These are phyloP conservation scores for Anser brachyrhynchus DNA, from an alignment of 2,113 vertebrate species.

Conservation along the genomic window DNA sequence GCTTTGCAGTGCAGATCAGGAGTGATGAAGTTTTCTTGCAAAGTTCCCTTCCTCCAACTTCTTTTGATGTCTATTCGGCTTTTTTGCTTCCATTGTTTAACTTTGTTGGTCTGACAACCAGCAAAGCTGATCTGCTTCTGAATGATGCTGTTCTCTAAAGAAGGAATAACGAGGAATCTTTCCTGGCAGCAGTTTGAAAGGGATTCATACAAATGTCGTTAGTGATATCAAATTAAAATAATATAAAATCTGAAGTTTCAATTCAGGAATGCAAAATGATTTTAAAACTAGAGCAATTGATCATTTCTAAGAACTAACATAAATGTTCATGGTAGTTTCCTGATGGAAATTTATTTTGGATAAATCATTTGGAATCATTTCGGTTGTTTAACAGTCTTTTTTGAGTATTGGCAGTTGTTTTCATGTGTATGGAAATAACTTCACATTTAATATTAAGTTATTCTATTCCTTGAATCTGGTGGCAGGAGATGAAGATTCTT, in stretches of 20 bases:
- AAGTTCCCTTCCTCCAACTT: neutral
- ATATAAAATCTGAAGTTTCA: neutral
- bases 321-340: neutral
- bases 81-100: neutral
- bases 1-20: neutral
- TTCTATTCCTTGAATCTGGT: neutral
- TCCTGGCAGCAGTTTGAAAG: too few relatives aligned
- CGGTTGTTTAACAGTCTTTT: neutral
- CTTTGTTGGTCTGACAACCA: neutral
- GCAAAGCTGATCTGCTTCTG: neutral
- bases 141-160: neutral
- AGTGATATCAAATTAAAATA: neutral
- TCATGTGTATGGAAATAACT: neutral
- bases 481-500: neutral
- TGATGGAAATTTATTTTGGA: neutral
- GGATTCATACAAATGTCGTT: neutral
- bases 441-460: neutral
- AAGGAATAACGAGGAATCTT: neutral
- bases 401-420: slow-evolving; percentile 3
- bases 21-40: neutral
- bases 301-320: neutral
- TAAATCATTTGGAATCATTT: neutral
- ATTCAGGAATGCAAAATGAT: neutral
- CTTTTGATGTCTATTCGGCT: neutral
- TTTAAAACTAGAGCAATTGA: neutral